A percentile compares a stretch with the other conserved stretches of the same genome.
These are phyloP conservation scores for Scleropages formosus DNA, from an alignment of 2,797 vertebrate genomes.

Conservation along the genomic window DNA sequence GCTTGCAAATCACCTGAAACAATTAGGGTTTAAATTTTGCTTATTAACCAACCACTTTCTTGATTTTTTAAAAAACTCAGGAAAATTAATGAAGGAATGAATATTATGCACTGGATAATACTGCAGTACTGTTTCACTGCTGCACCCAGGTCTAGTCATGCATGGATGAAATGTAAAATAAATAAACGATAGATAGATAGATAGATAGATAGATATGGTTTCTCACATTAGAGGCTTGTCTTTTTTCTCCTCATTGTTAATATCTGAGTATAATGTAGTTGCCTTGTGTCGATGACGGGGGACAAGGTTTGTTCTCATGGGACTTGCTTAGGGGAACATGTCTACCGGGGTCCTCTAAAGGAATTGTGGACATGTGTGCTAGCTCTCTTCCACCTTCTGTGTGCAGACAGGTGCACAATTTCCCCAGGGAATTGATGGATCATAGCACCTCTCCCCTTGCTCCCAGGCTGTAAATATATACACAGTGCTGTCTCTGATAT, in stretches of 20 bases:
- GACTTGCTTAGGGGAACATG: not conserved
- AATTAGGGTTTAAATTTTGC: no score
- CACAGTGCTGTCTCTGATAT: conserved; percentile 3
- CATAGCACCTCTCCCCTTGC: not conserved
- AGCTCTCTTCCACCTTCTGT: not conserved
- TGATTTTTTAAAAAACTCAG: no score
- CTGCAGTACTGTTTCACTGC: no score
- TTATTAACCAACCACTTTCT: no score
- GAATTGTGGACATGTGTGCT: not conserved
- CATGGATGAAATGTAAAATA: no score
- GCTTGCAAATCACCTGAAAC: no score
- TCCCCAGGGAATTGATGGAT: conserved; percentile 15
- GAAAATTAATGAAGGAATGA: no score
- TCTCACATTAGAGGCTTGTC: not conserved
- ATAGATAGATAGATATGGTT: not conserved
- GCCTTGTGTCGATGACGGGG: not conserved
- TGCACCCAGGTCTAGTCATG: no score
- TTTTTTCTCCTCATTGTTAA: not conserved
- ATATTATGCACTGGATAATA: no score
- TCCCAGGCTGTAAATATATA: not conserved
- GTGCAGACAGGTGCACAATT: not conserved
- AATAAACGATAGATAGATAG: no score
- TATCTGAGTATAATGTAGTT: not conserved
- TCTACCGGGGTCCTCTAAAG: not conserved
- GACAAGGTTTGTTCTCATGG: not conserved